Conservation (phyloP, 2,797 vertebrate genomes). For the Myripristis jacobus region DNA sequence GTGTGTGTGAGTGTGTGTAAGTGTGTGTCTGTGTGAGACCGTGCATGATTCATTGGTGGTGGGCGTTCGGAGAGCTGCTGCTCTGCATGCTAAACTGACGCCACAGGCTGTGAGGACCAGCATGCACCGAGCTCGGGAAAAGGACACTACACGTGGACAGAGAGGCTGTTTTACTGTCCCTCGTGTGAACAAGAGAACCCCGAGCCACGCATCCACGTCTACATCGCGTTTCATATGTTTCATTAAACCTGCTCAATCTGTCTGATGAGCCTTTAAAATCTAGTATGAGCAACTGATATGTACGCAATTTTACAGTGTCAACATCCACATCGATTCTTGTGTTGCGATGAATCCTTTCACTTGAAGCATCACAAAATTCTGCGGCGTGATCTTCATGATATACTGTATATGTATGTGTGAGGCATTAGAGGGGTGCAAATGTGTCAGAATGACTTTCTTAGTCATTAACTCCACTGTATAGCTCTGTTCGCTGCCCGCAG, state of each 20-base stretch:
- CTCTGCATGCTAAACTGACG: slow-evolving; percentile 71
- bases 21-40: slow-evolving; percentile 32
- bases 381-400: too few species aligned
- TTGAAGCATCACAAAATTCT: slow-evolving; percentile 31
- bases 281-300: background rate
- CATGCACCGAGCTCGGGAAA: slow-evolving; percentile 35
- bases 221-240: too few species aligned
- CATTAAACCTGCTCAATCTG: too few species aligned
- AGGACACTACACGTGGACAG: slow-evolving; percentile 26
- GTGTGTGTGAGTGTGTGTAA: slow-evolving; percentile 1
- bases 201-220: background rate
- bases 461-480: background rate
- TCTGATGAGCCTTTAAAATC: too few species aligned
- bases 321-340: slow-evolving; percentile 9
- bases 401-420: too few species aligned
- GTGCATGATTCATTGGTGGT: slow-evolving; percentile 71
- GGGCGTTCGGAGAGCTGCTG: slow-evolving; percentile 68
- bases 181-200: background rate
- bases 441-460: slow-evolving; percentile 21
- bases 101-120: slow-evolving; percentile 63
- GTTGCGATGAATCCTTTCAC: slow-evolving; percentile 20
- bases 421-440: background rate
- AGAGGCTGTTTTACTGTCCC: slow-evolving; percentile 31
- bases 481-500: slow-evolving; percentile 24
- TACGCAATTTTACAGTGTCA: too few species aligned